Conservation (phyloP, 2,888 invertebrate genomes). For the Sphaeridia pumilis region DNA sequence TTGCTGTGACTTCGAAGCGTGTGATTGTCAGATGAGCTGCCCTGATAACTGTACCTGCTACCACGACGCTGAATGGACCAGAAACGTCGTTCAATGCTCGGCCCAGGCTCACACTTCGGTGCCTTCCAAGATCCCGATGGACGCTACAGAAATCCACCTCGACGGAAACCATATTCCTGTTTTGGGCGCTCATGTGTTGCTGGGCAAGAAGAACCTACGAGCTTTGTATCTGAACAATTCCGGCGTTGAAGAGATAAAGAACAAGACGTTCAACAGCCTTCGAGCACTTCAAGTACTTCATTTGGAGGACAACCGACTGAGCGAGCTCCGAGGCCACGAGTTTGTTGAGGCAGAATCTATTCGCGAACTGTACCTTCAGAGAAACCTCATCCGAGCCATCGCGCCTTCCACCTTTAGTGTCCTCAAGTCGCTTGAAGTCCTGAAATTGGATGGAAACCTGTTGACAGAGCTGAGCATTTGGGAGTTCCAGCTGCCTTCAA, state of each 20-base stretch:
- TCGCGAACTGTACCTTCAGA: slow-evolving; percentile 73
- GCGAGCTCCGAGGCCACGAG: slow-evolving; percentile 67
- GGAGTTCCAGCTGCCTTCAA: slow-evolving; percentile 70
- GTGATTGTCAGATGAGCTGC: slow-evolving; percentile 95
- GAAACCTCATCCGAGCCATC: slow-evolving; percentile 68
- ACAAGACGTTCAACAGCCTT: slow-evolving; percentile 81
- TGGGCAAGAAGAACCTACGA: slow-evolving; percentile 79
- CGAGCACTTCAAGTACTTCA: slow-evolving; percentile 66
- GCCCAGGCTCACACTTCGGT: slow-evolving; percentile 40
- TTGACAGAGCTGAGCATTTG: slow-evolving; percentile 68
- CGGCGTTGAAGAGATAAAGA: slow-evolving; percentile 69
- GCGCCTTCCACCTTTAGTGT: slow-evolving; percentile 73
- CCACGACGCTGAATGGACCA: slow-evolving; percentile 86
- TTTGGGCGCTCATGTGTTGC: slow-evolving; percentile 76
- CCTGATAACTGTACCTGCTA: slow-evolving; percentile 88
- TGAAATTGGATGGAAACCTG: slow-evolving; percentile 72
- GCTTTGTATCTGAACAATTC: slow-evolving; percentile 80
- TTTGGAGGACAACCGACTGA: slow-evolving; percentile 74
- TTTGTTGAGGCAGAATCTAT: slow-evolving; percentile 68
- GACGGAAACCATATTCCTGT: slow-evolving; percentile 83
- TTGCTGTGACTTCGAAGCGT: slow-evolving; percentile 91
- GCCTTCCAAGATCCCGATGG: slow-evolving; percentile 59
- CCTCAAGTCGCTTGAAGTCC: slow-evolving; percentile 67
- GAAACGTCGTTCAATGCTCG: slow-evolving; percentile 83
- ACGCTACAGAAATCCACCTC: slow-evolving; percentile 85